Evolutionary conservation across 2,113 vertebrate species (phyloP).

Genomic region (Cinclus mexicanus): DNA sequence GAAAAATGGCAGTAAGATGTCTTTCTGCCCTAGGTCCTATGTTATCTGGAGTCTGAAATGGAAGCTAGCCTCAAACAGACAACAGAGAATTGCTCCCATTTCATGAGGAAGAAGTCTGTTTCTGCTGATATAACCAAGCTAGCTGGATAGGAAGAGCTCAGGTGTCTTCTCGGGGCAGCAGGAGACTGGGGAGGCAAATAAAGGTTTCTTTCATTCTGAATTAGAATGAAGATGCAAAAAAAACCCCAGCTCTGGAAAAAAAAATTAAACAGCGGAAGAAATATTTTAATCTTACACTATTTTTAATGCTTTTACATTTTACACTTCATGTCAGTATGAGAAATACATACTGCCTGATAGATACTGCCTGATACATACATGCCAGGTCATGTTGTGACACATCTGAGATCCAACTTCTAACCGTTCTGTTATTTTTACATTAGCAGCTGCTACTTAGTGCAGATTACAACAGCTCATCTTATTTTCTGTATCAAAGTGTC

Average conservation of each 20-base stretch:
- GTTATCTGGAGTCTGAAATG: background rate
- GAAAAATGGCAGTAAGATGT: background rate
- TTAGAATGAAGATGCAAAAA: background rate
- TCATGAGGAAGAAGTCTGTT: background rate
- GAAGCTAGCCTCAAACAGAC: background rate
- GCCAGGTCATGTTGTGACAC: background rate
- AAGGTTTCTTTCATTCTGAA: background rate
- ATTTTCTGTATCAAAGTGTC: slow-evolving; percentile 53
- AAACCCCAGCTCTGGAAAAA: background rate
- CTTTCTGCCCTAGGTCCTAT: background rate
- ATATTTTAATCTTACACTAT: background rate
- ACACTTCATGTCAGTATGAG: background rate
- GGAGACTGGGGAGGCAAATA: background rate
- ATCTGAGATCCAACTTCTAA: background rate
- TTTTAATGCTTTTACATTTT: background rate
- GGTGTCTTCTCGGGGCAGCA: background rate
- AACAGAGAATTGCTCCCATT: background rate
- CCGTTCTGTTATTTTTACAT: slow-evolving; percentile 38
- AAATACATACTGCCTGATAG: background rate
- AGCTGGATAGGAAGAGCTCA: background rate
- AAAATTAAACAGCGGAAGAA: background rate
- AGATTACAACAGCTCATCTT: slow-evolving; percentile 63
- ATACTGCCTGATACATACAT: background rate
- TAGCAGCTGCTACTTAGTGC: slow-evolving; percentile 39
- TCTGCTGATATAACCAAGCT: background rate